A percentile compares a stretch with the other conserved stretches of the same genome.
phyloP scores from a whole-genome alignment of 2,797 vertebrate species.

The Oceanodroma leucorhoa region DNA sequence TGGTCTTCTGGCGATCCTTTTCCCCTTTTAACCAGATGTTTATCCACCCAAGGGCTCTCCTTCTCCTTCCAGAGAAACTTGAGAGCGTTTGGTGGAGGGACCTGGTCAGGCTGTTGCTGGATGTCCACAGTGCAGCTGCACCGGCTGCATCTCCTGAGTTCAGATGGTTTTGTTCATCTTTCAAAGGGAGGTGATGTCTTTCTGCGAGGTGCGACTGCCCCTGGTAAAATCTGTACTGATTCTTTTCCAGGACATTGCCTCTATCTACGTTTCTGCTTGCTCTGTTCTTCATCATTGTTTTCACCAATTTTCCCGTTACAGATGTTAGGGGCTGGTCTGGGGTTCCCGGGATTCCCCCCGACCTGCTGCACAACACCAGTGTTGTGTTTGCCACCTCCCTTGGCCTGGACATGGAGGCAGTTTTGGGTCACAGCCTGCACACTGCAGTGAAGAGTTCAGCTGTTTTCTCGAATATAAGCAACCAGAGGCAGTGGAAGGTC shows the following conservation, averaged over 20 bases:
- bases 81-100: neutral
- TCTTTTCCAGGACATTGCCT: neutral
- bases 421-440: neutral
- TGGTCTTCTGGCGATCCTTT: no score
- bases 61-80: neutral
- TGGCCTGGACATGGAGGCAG: neutral
- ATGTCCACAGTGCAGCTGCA: neutral
- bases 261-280: neutral
- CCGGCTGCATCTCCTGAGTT: neutral
- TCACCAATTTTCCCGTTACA: neutral
- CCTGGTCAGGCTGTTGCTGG: neutral
- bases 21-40: neutral
- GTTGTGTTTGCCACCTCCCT: neutral
- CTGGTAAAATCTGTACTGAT: neutral
- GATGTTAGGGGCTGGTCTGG: neutral
- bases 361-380: neutral
- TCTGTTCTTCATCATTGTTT: neutral
- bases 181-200: neutral
- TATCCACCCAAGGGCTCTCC: neutral
- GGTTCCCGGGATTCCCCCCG: neutral
- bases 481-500: neutral
- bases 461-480: rapidly evolving
- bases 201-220: neutral
- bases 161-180: neutral
- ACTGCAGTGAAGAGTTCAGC: neutral